Evolutionary conservation across 2,797 vertebrate species (phyloP).

Genomic region (Thunnus albacares): DNA sequence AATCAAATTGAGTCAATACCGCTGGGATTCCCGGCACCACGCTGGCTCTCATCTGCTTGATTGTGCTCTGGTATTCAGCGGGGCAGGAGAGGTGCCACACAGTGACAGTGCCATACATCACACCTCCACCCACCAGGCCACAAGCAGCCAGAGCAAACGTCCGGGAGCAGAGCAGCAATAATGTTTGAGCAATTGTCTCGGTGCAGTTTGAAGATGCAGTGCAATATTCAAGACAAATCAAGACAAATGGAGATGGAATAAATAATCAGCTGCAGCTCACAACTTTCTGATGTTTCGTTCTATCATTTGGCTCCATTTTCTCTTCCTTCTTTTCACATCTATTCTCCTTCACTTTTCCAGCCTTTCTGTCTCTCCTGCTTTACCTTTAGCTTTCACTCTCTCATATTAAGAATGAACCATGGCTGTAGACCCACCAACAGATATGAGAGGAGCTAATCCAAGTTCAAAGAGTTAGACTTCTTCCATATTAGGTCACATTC

Average conservation of each 20-base stretch:
- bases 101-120: constrained; percentile 43
- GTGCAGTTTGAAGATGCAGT: neutral
- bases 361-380: neutral
- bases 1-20: constrained; percentile 48
- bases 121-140: constrained; percentile 59
- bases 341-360: neutral
- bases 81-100: constrained; percentile 25
- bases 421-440: constrained; percentile 7
- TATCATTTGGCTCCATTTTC: neutral
- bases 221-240: constrained; percentile 39
- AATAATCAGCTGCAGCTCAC: constrained; percentile 10
- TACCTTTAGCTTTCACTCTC: neutral
- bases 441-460: constrained; percentile 15
- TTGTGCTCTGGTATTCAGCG: constrained; percentile 20
- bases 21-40: constrained; percentile 43
- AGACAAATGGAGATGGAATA: constrained; percentile 44
- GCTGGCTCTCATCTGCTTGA: constrained; percentile 47
- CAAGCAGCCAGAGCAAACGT: neutral
- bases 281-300: neutral
- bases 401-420: neutral
- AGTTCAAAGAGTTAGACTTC: constrained; percentile 41
- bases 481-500: constrained; percentile 20
- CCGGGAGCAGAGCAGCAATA: constrained; percentile 29
- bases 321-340: neutral
- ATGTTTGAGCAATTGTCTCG: constrained; percentile 29